A percentile compares a stretch with the other conserved stretches of the same genome.
Evolutionary conservation across 2,797 vertebrate genomes (phyloP).

Genomic region (Paguma larvata): DNA sequence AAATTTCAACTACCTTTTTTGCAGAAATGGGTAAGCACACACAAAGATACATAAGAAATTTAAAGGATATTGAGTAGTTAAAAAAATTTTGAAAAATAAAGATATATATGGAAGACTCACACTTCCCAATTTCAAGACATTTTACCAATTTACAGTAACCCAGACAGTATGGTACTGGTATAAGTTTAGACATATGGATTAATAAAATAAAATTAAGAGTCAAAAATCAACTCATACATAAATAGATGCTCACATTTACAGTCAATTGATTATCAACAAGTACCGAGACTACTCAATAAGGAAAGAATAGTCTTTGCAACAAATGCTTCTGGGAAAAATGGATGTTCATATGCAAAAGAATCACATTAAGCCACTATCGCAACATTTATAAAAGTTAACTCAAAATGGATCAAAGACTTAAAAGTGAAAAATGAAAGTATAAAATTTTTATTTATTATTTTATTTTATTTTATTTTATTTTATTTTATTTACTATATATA

Average conservation of each 20-base stretch:
- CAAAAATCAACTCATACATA: not conserved
- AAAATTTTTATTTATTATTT: not conserved
- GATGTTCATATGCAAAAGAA: not conserved
- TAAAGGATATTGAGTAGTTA: not conserved
- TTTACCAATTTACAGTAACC: not conserved
- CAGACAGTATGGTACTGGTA: not conserved
- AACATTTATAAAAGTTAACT: not conserved
- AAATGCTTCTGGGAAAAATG: not conserved
- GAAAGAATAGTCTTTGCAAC: not conserved
- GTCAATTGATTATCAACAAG: not conserved
- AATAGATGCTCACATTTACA: not conserved
- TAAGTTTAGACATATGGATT: not conserved
- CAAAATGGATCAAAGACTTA: not conserved
- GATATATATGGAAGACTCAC: not conserved
- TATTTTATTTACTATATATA: too few species aligned
- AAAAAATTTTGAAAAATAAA: not conserved
- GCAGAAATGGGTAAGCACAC: not conserved
- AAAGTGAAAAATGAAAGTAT: not conserved
- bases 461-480: too few species aligned
- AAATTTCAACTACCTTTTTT: not conserved
- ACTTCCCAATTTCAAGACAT: not conserved
- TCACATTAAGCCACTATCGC: not conserved
- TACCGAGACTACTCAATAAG: not conserved
- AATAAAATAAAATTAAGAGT: not conserved
- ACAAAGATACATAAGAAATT: not conserved